phyloP scores from a whole-genome alignment of 2,113 vertebrate species.

The Dolichotis patagonum region DNA sequence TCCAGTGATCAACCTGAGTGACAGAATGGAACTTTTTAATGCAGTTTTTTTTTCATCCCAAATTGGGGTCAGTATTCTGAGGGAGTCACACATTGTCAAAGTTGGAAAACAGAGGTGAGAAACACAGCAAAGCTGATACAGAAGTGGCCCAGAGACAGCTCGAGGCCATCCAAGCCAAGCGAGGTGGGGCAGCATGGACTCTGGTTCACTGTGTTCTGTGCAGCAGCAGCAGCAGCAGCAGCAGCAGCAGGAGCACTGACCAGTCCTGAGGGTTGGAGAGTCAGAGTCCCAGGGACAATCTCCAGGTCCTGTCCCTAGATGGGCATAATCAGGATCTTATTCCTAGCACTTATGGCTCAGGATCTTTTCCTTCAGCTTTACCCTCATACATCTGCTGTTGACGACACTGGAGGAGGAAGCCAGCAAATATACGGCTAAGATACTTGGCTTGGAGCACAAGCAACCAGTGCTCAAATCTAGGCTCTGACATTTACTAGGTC shows the following conservation, averaged over 20 bases:
- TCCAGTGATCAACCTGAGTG: neutral
- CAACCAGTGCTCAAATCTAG: neutral
- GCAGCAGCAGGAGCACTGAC: neutral
- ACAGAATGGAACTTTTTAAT: conserved; percentile 17
- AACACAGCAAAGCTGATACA: neutral
- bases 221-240: neutral
- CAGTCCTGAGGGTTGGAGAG: neutral
- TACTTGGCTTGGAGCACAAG: neutral
- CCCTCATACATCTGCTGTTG: neutral
- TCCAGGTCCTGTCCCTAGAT: neutral
- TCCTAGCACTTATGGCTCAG: neutral
- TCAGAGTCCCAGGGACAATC: neutral
- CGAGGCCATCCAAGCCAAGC: neutral
- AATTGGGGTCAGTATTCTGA: neutral
- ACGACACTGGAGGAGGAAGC: neutral
- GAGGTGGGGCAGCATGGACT: neutral
- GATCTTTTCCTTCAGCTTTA: neutral
- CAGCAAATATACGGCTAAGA: neutral
- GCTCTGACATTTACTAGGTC: conserved; percentile 15
- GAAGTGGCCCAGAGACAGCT: neutral
- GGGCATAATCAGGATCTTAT: neutral
- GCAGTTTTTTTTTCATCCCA: neutral
- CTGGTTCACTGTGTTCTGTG: neutral
- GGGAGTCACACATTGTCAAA: neutral
- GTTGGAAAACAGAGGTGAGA: neutral